phyloP scores from a whole-genome alignment of 2,888 invertebrate species.

The Chironomus tentans region DNA sequence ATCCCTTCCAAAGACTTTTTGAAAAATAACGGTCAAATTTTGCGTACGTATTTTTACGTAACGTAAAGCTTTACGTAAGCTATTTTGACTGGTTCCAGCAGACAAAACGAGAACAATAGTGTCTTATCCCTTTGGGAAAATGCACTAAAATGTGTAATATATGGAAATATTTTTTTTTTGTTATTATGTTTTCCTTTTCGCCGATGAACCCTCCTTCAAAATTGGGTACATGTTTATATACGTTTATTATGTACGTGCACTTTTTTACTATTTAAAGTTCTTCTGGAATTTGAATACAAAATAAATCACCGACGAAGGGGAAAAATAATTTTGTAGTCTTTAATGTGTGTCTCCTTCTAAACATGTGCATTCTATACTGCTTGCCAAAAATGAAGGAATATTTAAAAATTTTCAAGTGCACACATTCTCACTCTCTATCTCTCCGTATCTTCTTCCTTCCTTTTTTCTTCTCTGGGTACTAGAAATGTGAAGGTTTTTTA shows the following conservation, averaged over 20 bases:
- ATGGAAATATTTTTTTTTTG: background rate
- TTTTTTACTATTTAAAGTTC: slow-evolving; percentile 1
- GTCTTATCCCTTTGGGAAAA: too few species aligned
- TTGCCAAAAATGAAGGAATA: background rate
- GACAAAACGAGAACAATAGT: too few species aligned
- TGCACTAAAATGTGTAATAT: too few species aligned
- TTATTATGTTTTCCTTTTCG: background rate
- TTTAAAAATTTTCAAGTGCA: background rate
- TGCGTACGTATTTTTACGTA: too few species aligned
- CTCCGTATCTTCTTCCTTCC: too few species aligned
- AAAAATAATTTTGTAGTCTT: background rate
- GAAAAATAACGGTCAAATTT: too few species aligned
- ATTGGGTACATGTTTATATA: background rate
- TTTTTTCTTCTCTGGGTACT: too few species aligned
- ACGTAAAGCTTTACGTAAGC: too few species aligned
- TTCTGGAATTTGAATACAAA: slow-evolving; percentile 12
- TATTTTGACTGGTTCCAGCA: too few species aligned
- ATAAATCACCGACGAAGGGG: slow-evolving; percentile 1
- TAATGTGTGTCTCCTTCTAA: background rate
- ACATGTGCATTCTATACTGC: background rate
- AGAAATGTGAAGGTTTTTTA: too few species aligned
- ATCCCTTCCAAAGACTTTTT: too few species aligned
- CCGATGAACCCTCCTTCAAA: slow-evolving; percentile 1
- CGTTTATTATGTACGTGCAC: background rate
- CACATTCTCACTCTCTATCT: background rate